Evolutionary conservation across 2,888 invertebrate genomes (phyloP).

Genomic region (Amblyjoppa fuscipennis): DNA sequence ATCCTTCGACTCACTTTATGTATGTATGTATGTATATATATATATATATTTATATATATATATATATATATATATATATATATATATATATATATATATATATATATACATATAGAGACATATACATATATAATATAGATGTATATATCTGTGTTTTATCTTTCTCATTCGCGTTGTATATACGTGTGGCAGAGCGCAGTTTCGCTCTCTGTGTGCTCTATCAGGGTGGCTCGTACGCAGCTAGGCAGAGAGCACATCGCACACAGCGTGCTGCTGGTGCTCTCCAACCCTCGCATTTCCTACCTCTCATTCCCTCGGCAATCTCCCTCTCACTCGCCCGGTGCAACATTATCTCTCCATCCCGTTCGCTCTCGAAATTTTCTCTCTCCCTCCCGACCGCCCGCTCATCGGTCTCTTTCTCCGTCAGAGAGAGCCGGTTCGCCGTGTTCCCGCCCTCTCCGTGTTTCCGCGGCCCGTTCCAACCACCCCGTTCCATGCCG

Average conservation of each 20-base stretch:
- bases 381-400: constrained; percentile 30
- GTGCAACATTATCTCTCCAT: constrained; percentile 49
- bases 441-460: constrained; percentile 83
- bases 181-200: constrained; percentile 44
- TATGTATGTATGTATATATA: constrained; percentile 15
- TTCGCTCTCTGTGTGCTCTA: constrained; percentile 48
- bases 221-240: constrained; percentile 54
- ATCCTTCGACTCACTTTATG: constrained; percentile 77
- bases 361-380: constrained; percentile 52
- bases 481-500: constrained; percentile 83
- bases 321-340: constrained; percentile 22
- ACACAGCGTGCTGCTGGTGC: constrained; percentile 64
- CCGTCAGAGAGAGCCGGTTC: constrained; percentile 66
- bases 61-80: constrained; percentile 10
- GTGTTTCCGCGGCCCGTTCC: constrained; percentile 84
- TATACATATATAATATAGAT: neutral
- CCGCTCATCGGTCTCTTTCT: constrained; percentile 60
- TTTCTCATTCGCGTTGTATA: constrained; percentile 48
- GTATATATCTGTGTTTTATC: constrained; percentile 32
- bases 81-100: constrained; percentile 16
- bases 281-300: constrained; percentile 58
- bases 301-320: constrained; percentile 1
- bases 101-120: constrained; percentile 2
- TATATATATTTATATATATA: constrained; percentile 11
- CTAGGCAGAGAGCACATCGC: constrained; percentile 44